Evolutionary conservation across 2,888 invertebrate genomes (phyloP), one percentile per base, ranked within the genome.

Genomic region (Erynnis tages): DNA sequence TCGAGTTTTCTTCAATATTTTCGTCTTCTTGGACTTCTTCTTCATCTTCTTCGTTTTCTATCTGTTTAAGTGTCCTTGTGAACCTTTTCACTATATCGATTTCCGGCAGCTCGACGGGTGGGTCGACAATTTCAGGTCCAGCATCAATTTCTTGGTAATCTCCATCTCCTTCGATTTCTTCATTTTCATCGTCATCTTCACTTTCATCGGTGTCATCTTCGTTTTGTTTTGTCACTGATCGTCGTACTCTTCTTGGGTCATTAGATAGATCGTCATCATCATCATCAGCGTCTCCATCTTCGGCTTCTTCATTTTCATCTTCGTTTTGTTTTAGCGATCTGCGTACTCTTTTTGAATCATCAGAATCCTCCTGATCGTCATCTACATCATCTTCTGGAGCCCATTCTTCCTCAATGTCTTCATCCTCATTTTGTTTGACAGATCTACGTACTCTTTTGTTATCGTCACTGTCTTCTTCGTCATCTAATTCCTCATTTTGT

Each of bases 281-380:
- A 17, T 50, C 54, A 14, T 46, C 53, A 17, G 45, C 54, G 2
- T 60, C 55, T 7, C 61, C 59, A 2, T 44, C 43, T 11, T 52
- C 55, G 17, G 48, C 57, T 35, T 54, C 57, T 4, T 61, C 60
- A 38, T 47, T 45, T 11, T 62, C 61, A 10, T 10, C 57, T 54
- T 54, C 11, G 43, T 4, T 54, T 34, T 52, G 53, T 13, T 23
- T 44, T 6, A 21, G 8, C 54, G 16, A 37, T 11, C 6, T 21
- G 21, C 21, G 21, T 21, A 21, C 4, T 6, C 6, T 3, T 4
- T 6, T 3, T 6, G 3, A 4, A 21, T 4, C 3, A 4, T 54
- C 58, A 5, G n/a, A n/a, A n/a, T 48, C 34, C 4, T 32, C 23
- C 34, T n/a, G n/a, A n/a, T 56, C 45, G 0, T 45, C 41, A 3